phyloP scores from a whole-genome alignment of 2,113 vertebrate species.

The Lepisosteus oculatus region DNA sequence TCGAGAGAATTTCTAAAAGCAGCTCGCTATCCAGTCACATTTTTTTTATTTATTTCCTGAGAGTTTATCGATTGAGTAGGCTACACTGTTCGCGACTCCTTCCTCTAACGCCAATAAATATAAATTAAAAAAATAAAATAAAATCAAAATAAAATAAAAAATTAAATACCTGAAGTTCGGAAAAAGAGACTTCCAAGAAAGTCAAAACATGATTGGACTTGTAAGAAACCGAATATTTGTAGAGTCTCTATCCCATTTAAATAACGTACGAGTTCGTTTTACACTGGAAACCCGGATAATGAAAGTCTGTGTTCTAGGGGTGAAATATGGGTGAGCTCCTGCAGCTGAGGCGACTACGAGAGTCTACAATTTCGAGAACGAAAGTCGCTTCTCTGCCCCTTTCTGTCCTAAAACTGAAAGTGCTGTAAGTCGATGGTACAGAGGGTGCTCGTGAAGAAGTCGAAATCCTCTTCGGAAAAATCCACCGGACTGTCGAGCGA shows the following conservation, averaged over 20 bases:
- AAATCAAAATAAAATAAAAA: no score
- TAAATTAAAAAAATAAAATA: constrained; percentile 6
- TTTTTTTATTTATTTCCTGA: constrained; percentile 66
- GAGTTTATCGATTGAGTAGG: constrained; percentile 67
- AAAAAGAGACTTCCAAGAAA: constrained; percentile 43
- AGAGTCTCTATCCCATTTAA: no score
- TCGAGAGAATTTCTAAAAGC: constrained; percentile 65
- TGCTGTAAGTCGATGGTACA: constrained; percentile 84
- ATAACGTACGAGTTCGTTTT: no score
- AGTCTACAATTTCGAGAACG: not conserved
- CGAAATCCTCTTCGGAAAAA: constrained; percentile 90
- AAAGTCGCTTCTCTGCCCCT: not conserved
- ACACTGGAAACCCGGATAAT: no score
- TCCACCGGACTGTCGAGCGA: constrained; percentile 79
- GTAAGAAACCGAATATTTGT: not conserved
- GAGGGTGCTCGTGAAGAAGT: constrained; percentile 87
- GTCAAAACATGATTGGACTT: constrained; percentile 22
- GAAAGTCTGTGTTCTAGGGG: no score
- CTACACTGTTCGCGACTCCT: constrained; percentile 45
- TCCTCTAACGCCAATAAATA: constrained; percentile 28
- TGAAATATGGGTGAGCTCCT: no score
- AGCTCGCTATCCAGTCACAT: constrained; percentile 49
- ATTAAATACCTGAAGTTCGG: constrained; percentile 66
- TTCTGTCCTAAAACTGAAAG: constrained; percentile 67
- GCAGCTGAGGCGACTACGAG: no score